Evolutionary conservation across 2,888 invertebrate species (phyloP), one percentile per base, ranked within the genome.

Genomic region (Agrotis puta): DNA sequence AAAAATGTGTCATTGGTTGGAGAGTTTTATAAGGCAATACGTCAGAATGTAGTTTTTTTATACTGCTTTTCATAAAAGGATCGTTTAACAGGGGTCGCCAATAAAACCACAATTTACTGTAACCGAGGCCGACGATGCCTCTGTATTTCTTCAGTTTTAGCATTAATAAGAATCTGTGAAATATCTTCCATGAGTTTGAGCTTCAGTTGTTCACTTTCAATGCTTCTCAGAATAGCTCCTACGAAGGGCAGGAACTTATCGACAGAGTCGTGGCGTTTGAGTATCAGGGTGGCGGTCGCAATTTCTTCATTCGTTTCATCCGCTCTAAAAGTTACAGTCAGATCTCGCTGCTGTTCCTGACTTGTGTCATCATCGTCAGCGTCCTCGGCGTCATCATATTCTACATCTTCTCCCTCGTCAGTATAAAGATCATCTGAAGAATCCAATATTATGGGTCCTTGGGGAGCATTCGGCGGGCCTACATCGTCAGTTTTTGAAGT

Each of bases 141-240:
- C 20, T 64, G 20, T 53, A 77, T 73, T 78, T 68, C 77, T 16
- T 22, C 45, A 62, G 64, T 68, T 66, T 77, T 77, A 57, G 67
- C 78, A 64, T 72, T 33, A 11, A 77, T 62, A 16, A 77, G 48
- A 13, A 64, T 13, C 48, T 64, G 53, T 11, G 73, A 53, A n/a
- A 77, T 78, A 6, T 68, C 67, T 14, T 64, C 56, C 64, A 77
- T 77, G 2, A 77, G 64, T 5, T 22, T 57, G 18, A 50, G 13
- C 18, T 62, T 72, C 5, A 64, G 3, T 48, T 61, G 47, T 62
- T 78, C 67, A 7, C 45, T 50, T 16, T 33, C 20, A 6, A 77
- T 53, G 47, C 77, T 77, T 16, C 77, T 64, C 0, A 77, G 64
- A 9, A 78, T 4, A 16, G 67, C 24, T 11, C 67, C 64, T 13